A percentile compares a stretch with the other conserved stretches of the same genome.
Conservation (phyloP, 2,888 invertebrate genomes). For the Andrena bicolor region DNA sequence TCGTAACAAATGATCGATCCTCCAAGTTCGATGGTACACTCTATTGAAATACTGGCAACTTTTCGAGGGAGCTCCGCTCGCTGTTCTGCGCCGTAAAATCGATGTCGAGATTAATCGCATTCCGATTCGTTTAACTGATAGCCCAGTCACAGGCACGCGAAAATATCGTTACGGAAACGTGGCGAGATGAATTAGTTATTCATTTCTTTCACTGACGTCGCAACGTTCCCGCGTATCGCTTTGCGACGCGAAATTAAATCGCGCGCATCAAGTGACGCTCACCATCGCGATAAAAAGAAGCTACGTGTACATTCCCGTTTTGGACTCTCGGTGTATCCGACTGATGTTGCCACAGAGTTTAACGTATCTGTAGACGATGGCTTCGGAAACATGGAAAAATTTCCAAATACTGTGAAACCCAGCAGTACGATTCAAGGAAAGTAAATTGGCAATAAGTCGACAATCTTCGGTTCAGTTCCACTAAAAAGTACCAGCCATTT, state of each 20-base stretch:
- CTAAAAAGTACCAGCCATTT: neutral
- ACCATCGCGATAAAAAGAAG: neutral
- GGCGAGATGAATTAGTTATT: conserved; percentile 43
- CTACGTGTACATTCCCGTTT: neutral
- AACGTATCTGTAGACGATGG: neutral
- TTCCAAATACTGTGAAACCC: neutral
- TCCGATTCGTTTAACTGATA: conserved; percentile 58
- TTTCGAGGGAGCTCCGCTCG: conserved; percentile 21
- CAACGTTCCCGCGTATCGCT: conserved; percentile 9
- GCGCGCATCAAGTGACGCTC: neutral
- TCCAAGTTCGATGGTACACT: conserved; percentile 12
- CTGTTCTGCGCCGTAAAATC: conserved; percentile 39
- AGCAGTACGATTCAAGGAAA: neutral
- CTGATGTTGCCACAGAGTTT: neutral
- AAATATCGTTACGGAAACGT: conserved; percentile 37
- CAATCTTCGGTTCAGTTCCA: neutral
- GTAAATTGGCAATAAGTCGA: conserved; percentile 1
- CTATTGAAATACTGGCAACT: conserved; percentile 9
- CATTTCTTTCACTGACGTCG: conserved; percentile 9
- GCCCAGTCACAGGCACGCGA: conserved; percentile 26
- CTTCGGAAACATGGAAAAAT: neutral
- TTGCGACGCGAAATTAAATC: conserved; percentile 12
- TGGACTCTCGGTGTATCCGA: neutral
- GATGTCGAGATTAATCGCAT: conserved; percentile 60
- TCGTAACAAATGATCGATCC: conserved; percentile 13